phyloP scores from a whole-genome alignment of 2,888 invertebrate species.

The Sipha maydis region DNA sequence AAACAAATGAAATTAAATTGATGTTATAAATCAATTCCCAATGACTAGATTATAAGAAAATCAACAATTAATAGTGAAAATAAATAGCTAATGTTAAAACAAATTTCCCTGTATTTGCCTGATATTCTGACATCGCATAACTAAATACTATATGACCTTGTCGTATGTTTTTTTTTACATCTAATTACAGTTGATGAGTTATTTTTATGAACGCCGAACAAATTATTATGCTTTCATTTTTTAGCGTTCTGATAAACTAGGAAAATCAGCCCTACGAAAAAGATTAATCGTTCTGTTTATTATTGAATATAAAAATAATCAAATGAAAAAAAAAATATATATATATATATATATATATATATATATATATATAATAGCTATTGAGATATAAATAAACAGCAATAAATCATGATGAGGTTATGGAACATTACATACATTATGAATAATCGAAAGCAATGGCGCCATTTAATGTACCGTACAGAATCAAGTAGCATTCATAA shows the following conservation, averaged over 20 bases:
- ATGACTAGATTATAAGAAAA: no score
- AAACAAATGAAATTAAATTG: no score
- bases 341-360: background rate
- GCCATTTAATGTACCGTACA: background rate
- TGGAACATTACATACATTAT: background rate
- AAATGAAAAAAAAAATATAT: background rate
- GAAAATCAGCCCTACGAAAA: background rate
- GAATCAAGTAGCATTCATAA: no score
- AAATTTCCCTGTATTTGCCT: background rate
- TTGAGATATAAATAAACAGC: background rate
- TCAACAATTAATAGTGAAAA: no score
- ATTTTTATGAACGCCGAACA: background rate
- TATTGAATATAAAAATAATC: background rate
- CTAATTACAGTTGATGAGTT: background rate
- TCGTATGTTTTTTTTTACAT: background rate
- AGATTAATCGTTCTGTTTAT: background rate
- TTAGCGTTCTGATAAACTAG: background rate
- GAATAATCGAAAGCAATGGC: background rate
- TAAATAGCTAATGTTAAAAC: no score
- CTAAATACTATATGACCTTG: background rate
- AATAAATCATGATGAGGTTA: background rate
- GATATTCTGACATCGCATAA: background rate
- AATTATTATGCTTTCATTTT: background rate
- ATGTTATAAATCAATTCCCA: no score
- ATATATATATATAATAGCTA: background rate